Evolutionary conservation across 2,797 vertebrate genomes (phyloP), one percentile per base, ranked within the genome.

Genomic region (Odontamblyopus rebecca): DNA sequence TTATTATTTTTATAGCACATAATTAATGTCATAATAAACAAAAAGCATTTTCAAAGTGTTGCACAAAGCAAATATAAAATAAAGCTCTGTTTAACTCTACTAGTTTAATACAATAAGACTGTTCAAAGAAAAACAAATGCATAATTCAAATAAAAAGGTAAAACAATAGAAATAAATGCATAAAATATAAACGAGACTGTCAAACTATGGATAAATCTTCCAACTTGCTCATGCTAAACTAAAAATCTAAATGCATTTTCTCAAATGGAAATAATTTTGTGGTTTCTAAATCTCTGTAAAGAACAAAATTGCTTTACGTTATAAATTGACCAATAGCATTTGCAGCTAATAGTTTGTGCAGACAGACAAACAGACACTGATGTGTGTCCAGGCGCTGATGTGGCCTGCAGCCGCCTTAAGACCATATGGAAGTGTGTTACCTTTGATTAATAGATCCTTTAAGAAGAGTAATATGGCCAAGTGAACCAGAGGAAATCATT

Each of bases 401-500:
- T 88, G 84, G 81, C 79, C 86, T 56, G 3, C 44, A 83, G 80
- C 85, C 30, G 57, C 80, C 81, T 71, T 66, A 78, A 80, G 67
- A 78, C 66, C 91, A 89, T 86, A 78, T 88, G 90, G 88, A 80
- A 66, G 88, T 35, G 51, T 38, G 83, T 82, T 84, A 72, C 76
- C 80, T 88, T 82, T 92, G 89, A 93, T 91, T 87, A 84, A 91
- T 89, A 85, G 87, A 88, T 72, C 82, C 79, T 75, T 23, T 68
- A 82, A 86, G 85, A 91, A 87, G 90, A 88, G 81, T 72, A 81
- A 90, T 90, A 82, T 85, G 84, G 85, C 69, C 69, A 84, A 82
- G 89, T 89, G 89, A 89, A 87, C 88, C 80, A 80, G 83, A 89
- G 85, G 89, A 92, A 90, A 91, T 88, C 69, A 91, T 89, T 88